Base-by-base conservation (phyloP, 1,140 invertebrate genomes). In the Ceratosolen fusciceps region DNA sequence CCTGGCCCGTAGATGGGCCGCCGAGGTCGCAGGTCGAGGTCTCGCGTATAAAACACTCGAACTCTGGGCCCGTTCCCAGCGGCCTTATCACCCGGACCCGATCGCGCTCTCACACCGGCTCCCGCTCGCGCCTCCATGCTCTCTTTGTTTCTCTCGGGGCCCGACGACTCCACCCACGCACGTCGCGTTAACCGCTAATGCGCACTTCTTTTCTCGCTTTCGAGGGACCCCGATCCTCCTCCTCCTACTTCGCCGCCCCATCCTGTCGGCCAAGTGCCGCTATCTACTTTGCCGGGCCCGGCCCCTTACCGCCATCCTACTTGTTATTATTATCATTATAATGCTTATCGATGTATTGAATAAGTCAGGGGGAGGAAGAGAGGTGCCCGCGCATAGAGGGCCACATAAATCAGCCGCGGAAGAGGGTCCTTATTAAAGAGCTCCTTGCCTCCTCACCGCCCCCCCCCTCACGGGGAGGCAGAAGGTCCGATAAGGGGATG, bases 181-280 rank as follows among this genome's bases (percentile, higher is more conserved):
- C 72, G 78, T 80, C 73, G 72, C 73, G 54, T 78, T 70, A 74
- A 31, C 77, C 47, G 43, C 70, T 79, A 73, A 74, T 79, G 71
- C 39, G 39, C 71, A 71, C 19, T 79, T 79, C 78, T 79, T 79
- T 79, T 79, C 72, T 74, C 78, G 72, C 74, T 77, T 68, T 77
- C 74, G 62, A n/a, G 26, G 49, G 60, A 47, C 37, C 31, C n/a
- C 39, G 9, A 9, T 29, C 14, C 52, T 8, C 21, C 24, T 0
- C 24, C 43, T 52, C 49, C 49, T 3, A 47, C 71, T n/a, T n/a
- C n/a, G n/a, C n/a, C n/a, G n/a, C n/a, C n/a, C n/a, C n/a, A n/a
- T n/a, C n/a, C n/a, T n/a, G n/a, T n/a, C n/a, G n/a, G n/a, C n/a
- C n/a, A n/a, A n/a, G n/a, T n/a, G 26, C 24, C 31, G 49, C 54